Percentiles rank a stretch among this genome's conserved stretches.
Conservation (phyloP, 2,888 invertebrate genomes). For the Dinocampus coccinellae region DNA sequence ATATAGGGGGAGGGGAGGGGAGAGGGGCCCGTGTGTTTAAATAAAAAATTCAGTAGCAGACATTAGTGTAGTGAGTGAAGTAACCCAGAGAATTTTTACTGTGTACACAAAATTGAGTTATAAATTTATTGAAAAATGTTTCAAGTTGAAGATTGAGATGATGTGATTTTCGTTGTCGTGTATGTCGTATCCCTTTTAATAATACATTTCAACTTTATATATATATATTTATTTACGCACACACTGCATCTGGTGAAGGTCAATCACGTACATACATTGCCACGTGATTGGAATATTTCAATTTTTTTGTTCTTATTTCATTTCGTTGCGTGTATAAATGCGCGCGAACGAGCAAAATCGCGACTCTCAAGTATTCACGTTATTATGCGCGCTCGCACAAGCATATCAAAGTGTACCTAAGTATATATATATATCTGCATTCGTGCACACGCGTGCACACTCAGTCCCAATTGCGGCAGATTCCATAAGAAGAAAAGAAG, state of each 20-base stretch:
- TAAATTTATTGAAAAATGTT: conserved; percentile 35
- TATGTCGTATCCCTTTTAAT: background rate
- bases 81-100: conserved; percentile 10
- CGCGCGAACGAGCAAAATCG: conserved; percentile 25
- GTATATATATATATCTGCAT: background rate
- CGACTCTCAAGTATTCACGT: background rate
- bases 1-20: conserved; percentile 5
- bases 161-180: background rate
- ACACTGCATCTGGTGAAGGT: background rate
- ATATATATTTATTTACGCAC: background rate
- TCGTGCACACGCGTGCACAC: background rate
- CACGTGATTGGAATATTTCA: conserved; percentile 22
- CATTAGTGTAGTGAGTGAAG: background rate
- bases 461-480: conserved; percentile 42
- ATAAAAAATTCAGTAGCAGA: conserved; percentile 6
- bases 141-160: background rate
- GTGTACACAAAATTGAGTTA: conserved; percentile 32
- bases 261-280: conserved; percentile 19
- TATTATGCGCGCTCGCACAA: background rate
- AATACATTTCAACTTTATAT: background rate
- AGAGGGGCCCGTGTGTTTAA: background rate
- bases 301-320: conserved; percentile 24
- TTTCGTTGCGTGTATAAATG: conserved; percentile 10
- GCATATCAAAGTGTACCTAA: too few species aligned
- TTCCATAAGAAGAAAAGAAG: conserved; percentile 49